Conservation (phyloP, 2,113 vertebrate species). For the Percina caprodes region DNA sequence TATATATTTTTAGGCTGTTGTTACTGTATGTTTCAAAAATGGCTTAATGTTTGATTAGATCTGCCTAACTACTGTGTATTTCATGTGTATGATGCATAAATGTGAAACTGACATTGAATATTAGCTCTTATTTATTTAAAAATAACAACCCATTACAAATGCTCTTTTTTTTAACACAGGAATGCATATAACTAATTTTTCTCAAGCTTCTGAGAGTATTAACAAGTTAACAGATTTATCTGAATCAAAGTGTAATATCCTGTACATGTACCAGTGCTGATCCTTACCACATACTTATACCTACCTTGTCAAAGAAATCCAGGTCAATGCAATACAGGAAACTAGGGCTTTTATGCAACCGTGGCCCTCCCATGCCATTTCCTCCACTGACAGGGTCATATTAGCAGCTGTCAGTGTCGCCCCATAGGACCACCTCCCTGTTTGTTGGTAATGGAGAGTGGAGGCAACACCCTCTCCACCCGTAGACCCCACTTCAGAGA, state of each 20-base stretch:
- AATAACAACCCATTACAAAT: background rate
- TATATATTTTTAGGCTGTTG: conserved; percentile 2
- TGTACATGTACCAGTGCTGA: conserved; percentile 59
- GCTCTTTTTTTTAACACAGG: conserved; percentile 25
- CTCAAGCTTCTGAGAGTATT: conserved; percentile 19
- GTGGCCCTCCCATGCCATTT: conserved; percentile 37
- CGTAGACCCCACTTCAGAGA: conserved; percentile 14
- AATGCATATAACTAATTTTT: conserved; percentile 63
- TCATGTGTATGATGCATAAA: conserved; percentile 32
- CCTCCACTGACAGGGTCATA: conserved; percentile 67
- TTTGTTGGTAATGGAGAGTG: conserved; percentile 49
- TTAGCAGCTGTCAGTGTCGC: conserved; percentile 69
- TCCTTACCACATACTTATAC: conserved; percentile 29
- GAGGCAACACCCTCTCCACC: conserved; percentile 7
- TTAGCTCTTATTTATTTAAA: background rate
- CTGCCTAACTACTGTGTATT: conserved; percentile 52
- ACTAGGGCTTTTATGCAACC: conserved; percentile 26
- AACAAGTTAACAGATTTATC: conserved; percentile 28
- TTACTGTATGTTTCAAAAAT: conserved; percentile 10
- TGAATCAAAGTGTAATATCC: conserved; percentile 6
- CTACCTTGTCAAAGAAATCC: conserved; percentile 27
- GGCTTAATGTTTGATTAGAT: background rate
- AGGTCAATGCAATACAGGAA: conserved; percentile 31
- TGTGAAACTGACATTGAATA: background rate
- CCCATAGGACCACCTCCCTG: conserved; percentile 35